Base-by-base conservation (phyloP, 2,888 invertebrate species). In the Rhamnusium bicolor region DNA sequence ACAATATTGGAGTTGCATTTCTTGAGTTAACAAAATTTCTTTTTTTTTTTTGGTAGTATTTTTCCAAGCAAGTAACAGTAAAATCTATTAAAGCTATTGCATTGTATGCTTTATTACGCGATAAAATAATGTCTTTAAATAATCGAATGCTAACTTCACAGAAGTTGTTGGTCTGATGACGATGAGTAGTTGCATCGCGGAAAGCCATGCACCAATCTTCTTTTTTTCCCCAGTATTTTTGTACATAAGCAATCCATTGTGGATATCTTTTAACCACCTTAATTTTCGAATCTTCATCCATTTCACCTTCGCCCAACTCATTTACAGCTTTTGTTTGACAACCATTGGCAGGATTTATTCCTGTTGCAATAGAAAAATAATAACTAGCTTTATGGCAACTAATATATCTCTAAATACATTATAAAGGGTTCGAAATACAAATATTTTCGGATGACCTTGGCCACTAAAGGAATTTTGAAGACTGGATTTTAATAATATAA, bases 181-280 rank as follows among this genome's bases (percentile, higher is more conserved):
- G 62, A 62, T 63, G 69, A 19, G 69, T 63, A 29, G 2, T 49
- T 19, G 62, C 29, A 49, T 69, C 62, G 14, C 62, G 62, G 19
- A 27, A 69, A 49, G 62, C 69, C 62, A 69, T 63, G 53, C 62
- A 63, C 69, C 69, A 63, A n/a, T 69, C 61, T 62, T 69, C 62
- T 8, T 63, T 63, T 29, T 49, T 47, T 1, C 8, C 47, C 62
- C 69, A 69, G 40, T 69, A 69, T 21, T 47, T 24, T 63, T 51
- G 18, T 12, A 63, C 62, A 40, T 69, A 69, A 47, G 5, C 29
- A 40, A 46, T 63, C 69, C 69, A 69, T 21, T 69, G 69, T 29
- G 53, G 69, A 62, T 69, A 69, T 46, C 16, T 68, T 46, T 27
- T 60, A n/a, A n/a, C n/a, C n/a, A n/a, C n/a, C n/a, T n/a, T n/a